Evolutionary conservation across 2,888 invertebrate species (phyloP).

Genomic region (Brachynemurus nebulosus): DNA sequence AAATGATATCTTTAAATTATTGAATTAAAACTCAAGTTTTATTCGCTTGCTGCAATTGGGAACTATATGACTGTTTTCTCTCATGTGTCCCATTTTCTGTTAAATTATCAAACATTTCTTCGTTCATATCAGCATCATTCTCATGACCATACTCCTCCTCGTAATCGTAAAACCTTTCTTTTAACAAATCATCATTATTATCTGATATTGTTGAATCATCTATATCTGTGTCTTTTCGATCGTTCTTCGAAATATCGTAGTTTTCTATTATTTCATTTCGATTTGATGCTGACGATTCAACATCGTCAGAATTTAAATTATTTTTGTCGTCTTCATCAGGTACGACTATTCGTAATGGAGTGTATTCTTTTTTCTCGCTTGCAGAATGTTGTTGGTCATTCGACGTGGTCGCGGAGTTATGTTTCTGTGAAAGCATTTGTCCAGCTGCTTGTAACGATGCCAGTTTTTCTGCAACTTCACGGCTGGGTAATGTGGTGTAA

Average conservation of each 20-base stretch:
- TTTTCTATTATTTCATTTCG: not conserved
- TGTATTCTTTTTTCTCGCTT: slow-evolving; percentile 28
- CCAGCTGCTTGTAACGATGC: slow-evolving; percentile 43
- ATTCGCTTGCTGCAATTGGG: too few species aligned
- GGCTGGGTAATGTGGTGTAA: slow-evolving; percentile 46
- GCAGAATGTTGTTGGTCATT: slow-evolving; percentile 28
- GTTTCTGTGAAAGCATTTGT: slow-evolving; percentile 31
- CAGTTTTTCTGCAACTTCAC: slow-evolving; percentile 44
- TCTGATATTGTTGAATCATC: not conserved
- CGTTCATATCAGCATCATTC: not conserved
- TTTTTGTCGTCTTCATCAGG: slow-evolving; percentile 23
- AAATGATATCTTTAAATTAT: too few species aligned
- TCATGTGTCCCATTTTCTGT: too few species aligned
- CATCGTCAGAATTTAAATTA: slow-evolving; percentile 13
- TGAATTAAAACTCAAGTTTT: too few species aligned
- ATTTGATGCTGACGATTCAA: slow-evolving; percentile 9
- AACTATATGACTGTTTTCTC: too few species aligned
- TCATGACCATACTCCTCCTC: not conserved
- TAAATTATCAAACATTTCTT: not conserved
- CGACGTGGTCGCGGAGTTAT: slow-evolving; percentile 30
- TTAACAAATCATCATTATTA: not conserved
- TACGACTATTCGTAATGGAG: slow-evolving; percentile 40
- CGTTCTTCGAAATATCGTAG: too few species aligned
- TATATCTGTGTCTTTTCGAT: not conserved
- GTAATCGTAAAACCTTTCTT: not conserved